phyloP scores from a whole-genome alignment of 2,113 vertebrate genomes.

The Piprites chloris region DNA sequence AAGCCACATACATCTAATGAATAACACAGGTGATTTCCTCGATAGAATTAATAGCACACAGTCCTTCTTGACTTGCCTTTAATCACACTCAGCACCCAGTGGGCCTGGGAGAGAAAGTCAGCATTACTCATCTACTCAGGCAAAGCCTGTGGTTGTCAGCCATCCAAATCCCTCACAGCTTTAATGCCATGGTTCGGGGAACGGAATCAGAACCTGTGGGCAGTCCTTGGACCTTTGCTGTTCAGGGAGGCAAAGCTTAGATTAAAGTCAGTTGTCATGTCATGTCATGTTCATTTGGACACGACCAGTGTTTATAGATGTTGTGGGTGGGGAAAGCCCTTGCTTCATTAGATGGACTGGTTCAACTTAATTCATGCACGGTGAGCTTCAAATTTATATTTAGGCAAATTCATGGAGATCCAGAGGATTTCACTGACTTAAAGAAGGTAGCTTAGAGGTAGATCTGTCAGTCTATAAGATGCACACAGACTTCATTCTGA shows the following conservation, averaged over 20 bases:
- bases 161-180: neutral
- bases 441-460: neutral
- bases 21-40: slow-evolving; percentile 39
- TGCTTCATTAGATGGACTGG: neutral
- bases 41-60: slow-evolving; percentile 27
- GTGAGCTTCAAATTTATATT: neutral
- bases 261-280: neutral
- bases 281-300: neutral
- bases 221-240: neutral
- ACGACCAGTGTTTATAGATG: neutral
- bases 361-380: neutral
- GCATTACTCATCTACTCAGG: neutral
- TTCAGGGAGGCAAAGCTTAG: neutral
- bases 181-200: neutral
- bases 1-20: neutral
- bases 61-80: slow-evolving; percentile 29
- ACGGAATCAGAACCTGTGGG: neutral
- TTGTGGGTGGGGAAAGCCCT: neutral
- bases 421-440: neutral
- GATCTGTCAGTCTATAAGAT: neutral
- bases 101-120: neutral
- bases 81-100: slow-evolving; percentile 27
- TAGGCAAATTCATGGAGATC: neutral
- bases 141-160: neutral
- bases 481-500: neutral